These are phyloP conservation scores for Apocrypta bakeri DNA, from an alignment of 1,140 invertebrate species.

Conservation along the genomic window DNA sequence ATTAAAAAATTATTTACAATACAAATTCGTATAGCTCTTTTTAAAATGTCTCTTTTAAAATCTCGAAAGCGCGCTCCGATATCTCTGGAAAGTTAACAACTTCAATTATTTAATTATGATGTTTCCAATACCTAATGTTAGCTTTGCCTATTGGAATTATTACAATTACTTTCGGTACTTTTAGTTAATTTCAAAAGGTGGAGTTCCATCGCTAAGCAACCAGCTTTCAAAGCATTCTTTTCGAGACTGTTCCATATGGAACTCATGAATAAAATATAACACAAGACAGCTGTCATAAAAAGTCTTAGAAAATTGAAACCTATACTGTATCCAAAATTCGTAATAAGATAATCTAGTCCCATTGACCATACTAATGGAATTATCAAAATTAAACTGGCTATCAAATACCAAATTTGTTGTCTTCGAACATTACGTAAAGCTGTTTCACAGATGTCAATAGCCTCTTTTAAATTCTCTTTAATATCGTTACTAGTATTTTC, in stretches of 20 bases:
- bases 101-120: background rate
- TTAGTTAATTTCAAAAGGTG: conserved; percentile 66
- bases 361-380: conserved; percentile 73
- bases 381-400: conserved; percentile 72
- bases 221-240: conserved; percentile 84
- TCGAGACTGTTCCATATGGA: conserved; percentile 87
- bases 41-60: background rate
- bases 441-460: conserved; percentile 77
- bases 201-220: conserved; percentile 78
- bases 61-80: no score
- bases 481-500: conserved; percentile 56
- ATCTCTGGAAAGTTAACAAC: no score
- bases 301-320: conserved; percentile 76
- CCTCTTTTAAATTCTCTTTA: conserved; percentile 76
- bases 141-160: background rate
- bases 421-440: conserved; percentile 76
- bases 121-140: background rate
- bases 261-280: conserved; percentile 85
- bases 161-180: conserved; percentile 38
- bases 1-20: background rate
- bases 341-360: conserved; percentile 63
- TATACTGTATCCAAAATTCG: conserved; percentile 69
- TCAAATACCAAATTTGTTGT: conserved; percentile 78
- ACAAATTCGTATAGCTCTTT: background rate
- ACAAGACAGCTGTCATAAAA: conserved; percentile 78